Evolutionary conservation across 2,797 vertebrate genomes (phyloP), one percentile per base, ranked within the genome.

Genomic region (Pantherophis alleghaniensis): DNA sequence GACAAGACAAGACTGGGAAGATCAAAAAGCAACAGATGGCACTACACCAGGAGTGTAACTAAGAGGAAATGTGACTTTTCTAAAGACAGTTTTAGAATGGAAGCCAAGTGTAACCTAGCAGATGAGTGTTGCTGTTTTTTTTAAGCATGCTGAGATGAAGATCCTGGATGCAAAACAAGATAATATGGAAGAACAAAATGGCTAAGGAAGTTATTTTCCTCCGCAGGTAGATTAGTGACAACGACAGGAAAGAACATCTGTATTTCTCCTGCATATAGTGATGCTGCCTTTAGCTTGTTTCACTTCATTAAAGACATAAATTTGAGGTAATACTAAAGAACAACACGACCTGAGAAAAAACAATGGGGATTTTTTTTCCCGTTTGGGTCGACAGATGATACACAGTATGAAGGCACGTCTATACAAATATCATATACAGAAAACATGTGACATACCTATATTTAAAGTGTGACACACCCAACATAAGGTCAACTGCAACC

Each of bases 211-310:
- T 4, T 94, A 87, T 95, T 86, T 95, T 90, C 94, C 94, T 22
- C 94, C 94, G 91, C 92, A 93, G 89, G 92, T 47, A 95, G 63
- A 94, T 89, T 94, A 96, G 93, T 92, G 63, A 13, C 47, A 93
- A 59, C 86, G 14, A 47, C 4, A 24, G 24, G 89, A 79, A 92
- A 94, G 96, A 97, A 91, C 16, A 90, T 90, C 91, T 94, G 24
- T 89, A 79, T 94, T 95, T 87, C 18, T 93, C 87, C 94, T 86
- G 2, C 4, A 93, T 13, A 47, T 5, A 55, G 47, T 87, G 11
- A 86, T 94, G 22, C 11, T 92, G 66, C 66, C 12, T 90, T 93
- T 95, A 95, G 94, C 94, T 93, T 94, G 90, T 22, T 1, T 11
- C 97, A 1, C 88, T 94, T 96, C 91, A 90, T 61, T 87, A 95